phyloP scores from a whole-genome alignment of 2,113 vertebrate species.

The Otocyon megalotis region DNA sequence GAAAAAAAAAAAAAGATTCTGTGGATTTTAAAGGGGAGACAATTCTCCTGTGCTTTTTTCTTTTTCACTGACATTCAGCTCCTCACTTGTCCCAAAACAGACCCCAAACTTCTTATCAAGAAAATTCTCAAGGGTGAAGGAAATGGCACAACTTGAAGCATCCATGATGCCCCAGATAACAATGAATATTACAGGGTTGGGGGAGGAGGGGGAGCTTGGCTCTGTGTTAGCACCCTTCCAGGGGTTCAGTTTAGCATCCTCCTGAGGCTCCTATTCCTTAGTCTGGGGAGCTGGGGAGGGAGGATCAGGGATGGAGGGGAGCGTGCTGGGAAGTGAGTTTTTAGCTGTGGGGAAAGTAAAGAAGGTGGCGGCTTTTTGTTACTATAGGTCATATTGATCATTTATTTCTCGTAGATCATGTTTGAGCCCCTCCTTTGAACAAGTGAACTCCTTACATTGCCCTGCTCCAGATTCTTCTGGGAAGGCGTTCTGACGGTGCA shows the following conservation, averaged over 20 bases:
- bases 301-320: not conserved
- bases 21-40: not conserved
- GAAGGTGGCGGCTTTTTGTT: not conserved
- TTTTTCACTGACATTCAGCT: not conserved
- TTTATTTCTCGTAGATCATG: not conserved
- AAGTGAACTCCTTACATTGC: not conserved
- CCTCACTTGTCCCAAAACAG: not conserved
- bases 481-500: not conserved
- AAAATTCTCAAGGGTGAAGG: not conserved
- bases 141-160: not conserved
- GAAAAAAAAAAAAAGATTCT: no score
- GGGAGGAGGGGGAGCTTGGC: no score
- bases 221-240: no score
- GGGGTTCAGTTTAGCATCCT: fast-evolving
- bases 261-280: fast-evolving
- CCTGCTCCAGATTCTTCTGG: not conserved
- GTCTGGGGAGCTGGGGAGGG: not conserved
- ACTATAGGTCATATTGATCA: no score
- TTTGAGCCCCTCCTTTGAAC: not conserved
- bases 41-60: not conserved
- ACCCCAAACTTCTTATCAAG: not conserved
- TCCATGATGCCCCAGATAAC: not conserved
- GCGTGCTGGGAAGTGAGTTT: not conserved
- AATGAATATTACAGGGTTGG: no score
- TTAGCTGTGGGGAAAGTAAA: not conserved